Evolutionary conservation across 2,113 vertebrate species (phyloP), one percentile per base, ranked within the genome.

Genomic region (Oreochromis spilurus): DNA sequence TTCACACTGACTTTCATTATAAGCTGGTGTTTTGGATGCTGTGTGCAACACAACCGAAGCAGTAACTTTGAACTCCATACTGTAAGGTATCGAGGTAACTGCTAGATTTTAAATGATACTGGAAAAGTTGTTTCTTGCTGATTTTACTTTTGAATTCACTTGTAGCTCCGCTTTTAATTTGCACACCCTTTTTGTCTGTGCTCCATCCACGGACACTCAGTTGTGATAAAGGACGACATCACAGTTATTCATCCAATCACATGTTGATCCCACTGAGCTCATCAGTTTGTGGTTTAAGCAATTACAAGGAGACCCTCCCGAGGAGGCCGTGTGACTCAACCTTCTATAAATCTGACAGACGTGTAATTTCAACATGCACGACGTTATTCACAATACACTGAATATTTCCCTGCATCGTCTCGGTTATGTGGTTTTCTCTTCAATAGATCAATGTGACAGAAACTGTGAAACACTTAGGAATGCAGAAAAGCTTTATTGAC

Each of bases 401-500:
- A 77, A 77, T 77, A 11, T 31, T 3, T 52, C 72, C 48, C 0
- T 1, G 26, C 45, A n/a, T 52, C 45, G 10, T 31, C 72, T 34
- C 19, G 1, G 45, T 50, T 50, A 11, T n/a, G 72, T 52, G 43
- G 16, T 52, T 77, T 77, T 77, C 26, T 77, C 17, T 31, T 31
- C 24, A 2, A 11, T 0, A 50, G 16, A 29, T 52, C 72, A 77
- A 50, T 3, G 10, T 31, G 70, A 31, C 70, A 77, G 21, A 17
- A 55, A 26, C 6, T 26, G 54, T 55, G 21, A 55, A 12, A 77
- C 26, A 77, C 17, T 52, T 31, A n/a, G 29, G 72, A 13, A 77
- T 52, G 45, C 79, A 84, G 62, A 82, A 91, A 50, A 16, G 7
- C 60, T 93, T 94, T 92, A 92, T 92, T 94, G 13, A 75, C 82